Evolutionary conservation across 1,140 invertebrate species (phyloP).

Genomic region (Atta cephalotes): DNA sequence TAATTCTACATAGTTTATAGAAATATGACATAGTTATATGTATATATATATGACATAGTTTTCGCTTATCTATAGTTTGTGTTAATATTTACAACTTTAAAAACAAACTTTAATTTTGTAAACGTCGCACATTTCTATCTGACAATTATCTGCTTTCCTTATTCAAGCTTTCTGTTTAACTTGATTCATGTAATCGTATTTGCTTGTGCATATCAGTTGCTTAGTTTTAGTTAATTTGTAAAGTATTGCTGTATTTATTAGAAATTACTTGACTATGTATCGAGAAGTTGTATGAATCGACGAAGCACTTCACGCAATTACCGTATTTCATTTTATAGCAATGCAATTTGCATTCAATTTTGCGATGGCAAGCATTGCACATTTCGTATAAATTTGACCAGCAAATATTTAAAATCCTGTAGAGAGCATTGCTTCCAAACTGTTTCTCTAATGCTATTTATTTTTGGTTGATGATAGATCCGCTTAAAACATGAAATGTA

Average conservation of each 20-base stretch:
- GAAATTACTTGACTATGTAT: not conserved
- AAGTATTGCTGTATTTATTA: slow-evolving; percentile 5
- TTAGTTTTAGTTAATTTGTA: slow-evolving; percentile 15
- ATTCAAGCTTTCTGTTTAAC: slow-evolving; percentile 25
- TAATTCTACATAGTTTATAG: not conserved
- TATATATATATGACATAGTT: not conserved
- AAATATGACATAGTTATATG: not conserved
- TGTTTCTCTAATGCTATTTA: slow-evolving; percentile 41
- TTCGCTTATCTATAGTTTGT: not conserved
- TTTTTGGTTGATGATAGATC: slow-evolving; percentile 23
- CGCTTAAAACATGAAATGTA: not conserved
- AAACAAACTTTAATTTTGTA: slow-evolving; percentile 59
- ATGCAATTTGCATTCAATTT: slow-evolving; percentile 45
- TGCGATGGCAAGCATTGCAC: not conserved
- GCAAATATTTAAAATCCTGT: slow-evolving; percentile 31
- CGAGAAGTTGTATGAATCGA: not conserved
- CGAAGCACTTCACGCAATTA: not conserved
- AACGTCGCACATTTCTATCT: slow-evolving; percentile 24
- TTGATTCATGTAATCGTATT: not conserved
- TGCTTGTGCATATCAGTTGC: not conserved
- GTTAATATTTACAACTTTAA: slow-evolving; percentile 56
- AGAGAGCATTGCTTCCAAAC: not conserved
- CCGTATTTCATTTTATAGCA: not conserved
- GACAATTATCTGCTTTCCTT: slow-evolving; percentile 13
- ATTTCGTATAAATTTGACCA: not conserved